A percentile compares a stretch with the other conserved stretches of the same genome.
Conservation (phyloP, 2,797 vertebrate genomes). For the Clamator glandarius region DNA sequence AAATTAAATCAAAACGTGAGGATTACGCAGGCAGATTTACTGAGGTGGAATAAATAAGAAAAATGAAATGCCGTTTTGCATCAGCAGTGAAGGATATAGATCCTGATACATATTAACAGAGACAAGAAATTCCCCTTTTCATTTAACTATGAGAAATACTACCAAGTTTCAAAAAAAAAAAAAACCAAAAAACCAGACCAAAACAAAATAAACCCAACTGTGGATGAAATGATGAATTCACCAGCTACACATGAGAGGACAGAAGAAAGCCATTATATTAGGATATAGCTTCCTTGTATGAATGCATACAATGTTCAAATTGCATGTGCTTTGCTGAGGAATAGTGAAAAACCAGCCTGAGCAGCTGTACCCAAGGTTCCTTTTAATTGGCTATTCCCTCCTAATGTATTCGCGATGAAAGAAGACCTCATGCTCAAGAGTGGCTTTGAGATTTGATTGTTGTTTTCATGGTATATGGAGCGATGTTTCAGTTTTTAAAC, state of each 20-base stretch:
- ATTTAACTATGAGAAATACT: slow-evolving; percentile 23
- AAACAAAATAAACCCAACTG: background rate
- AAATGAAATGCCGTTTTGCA: slow-evolving; percentile 71
- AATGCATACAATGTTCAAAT: background rate
- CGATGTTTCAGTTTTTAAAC: background rate
- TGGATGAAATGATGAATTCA: background rate
- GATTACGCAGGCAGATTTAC: slow-evolving; percentile 60
- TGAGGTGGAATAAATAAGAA: slow-evolving; percentile 72
- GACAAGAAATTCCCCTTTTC: slow-evolving; percentile 54
- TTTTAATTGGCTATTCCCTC: slow-evolving; percentile 57
- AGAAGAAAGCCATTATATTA: slow-evolving; percentile 3
- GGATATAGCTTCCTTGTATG: background rate
- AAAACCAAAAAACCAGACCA: background rate
- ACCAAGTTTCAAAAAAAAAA: background rate
- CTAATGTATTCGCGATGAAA: slow-evolving; percentile 22
- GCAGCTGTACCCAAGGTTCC: slow-evolving; percentile 39
- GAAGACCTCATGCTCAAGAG: background rate
- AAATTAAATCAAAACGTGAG: slow-evolving; percentile 73
- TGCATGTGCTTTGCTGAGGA: background rate
- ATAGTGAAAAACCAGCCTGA: slow-evolving; percentile 30
- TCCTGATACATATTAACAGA: slow-evolving; percentile 53
- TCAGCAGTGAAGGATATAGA: slow-evolving; percentile 64
- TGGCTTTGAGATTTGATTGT: background rate
- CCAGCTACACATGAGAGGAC: background rate
- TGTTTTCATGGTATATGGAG: slow-evolving; percentile 7